Conservation (phyloP, 2,113 vertebrate genomes). For the Nansenia antarctica region DNA sequence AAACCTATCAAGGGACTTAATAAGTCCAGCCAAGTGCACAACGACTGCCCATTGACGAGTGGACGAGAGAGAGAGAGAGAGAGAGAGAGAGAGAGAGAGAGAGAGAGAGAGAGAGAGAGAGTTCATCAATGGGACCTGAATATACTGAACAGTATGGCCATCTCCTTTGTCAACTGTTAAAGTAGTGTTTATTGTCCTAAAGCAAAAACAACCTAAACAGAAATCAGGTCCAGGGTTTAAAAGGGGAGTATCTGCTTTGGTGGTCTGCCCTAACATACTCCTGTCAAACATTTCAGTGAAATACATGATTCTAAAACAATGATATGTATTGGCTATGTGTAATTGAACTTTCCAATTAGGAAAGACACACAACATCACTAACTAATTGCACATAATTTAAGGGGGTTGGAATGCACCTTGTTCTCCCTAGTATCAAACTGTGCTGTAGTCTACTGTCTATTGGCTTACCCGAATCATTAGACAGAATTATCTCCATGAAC, state of each 20-base stretch:
- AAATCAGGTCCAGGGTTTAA: not conserved
- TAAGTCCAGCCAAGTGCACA: slow-evolving; percentile 22
- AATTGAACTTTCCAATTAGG: too few species aligned
- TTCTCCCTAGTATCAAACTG: too few species aligned
- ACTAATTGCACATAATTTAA: too few species aligned
- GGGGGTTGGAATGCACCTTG: too few species aligned
- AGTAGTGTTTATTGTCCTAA: not conserved
- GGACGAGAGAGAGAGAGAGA: not conserved
- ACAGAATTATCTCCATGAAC: slow-evolving; percentile 16
- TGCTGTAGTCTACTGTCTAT: not conserved
- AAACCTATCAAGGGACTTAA: slow-evolving; percentile 32
- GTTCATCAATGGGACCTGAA: not conserved
- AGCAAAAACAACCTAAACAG: not conserved
- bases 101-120: slow-evolving; percentile 4
- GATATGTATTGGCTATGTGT: too few species aligned
- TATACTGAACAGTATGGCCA: not conserved
- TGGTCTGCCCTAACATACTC: slow-evolving; percentile 5
- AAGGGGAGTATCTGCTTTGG: slow-evolving; percentile 1
- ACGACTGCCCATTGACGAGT: not conserved
- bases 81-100: slow-evolving; percentile 3
- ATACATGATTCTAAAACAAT: too few species aligned
- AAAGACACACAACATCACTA: too few species aligned
- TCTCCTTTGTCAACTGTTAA: not conserved
- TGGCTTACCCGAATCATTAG: not conserved
- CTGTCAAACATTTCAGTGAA: not conserved